phyloP scores from a whole-genome alignment of 2,113 vertebrate genomes.

The Oophaga pumilio region DNA sequence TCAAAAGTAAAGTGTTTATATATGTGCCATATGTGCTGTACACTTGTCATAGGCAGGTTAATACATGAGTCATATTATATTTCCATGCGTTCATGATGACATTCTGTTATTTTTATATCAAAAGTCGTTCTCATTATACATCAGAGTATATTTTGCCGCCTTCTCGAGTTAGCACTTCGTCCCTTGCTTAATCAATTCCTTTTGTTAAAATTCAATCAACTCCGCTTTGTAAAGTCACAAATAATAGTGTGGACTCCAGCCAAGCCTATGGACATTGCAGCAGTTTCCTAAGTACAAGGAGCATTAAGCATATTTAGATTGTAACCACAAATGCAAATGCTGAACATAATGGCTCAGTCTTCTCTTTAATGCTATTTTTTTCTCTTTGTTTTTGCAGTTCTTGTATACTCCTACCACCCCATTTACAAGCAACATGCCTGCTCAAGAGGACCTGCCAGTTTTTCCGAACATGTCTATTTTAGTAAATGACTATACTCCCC shows the following conservation, averaged over 20 bases:
- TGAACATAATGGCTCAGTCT: slow-evolving; percentile 1
- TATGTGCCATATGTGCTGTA: neutral
- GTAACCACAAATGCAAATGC: slow-evolving; percentile 15
- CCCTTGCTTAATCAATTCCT: slow-evolving; percentile 43
- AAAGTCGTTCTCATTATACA: neutral
- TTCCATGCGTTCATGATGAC: neutral
- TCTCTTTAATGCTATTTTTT: neutral
- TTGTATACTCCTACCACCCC: neutral
- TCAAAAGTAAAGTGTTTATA: too few relatives aligned
- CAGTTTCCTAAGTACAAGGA: slow-evolving; percentile 28
- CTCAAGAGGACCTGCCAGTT: neutral
- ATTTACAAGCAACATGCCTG: neutral
- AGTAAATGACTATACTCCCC: too few relatives aligned
- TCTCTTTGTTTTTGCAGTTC: neutral
- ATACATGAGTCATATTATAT: neutral
- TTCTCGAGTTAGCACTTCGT: slow-evolving; percentile 9
- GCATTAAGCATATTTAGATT: slow-evolving; percentile 25
- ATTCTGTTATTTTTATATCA: slow-evolving; percentile 4
- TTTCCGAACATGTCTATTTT: too few relatives aligned
- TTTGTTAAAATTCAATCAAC: slow-evolving; percentile 44
- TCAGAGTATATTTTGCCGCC: neutral
- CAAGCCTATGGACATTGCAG: slow-evolving; percentile 31
- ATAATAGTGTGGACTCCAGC: slow-evolving; percentile 38
- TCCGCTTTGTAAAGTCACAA: slow-evolving; percentile 32
- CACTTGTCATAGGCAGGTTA: neutral